Base-by-base conservation (phyloP, 53 echinoderm and acorn worm genomes). In the Paelopatides confundens region DNA sequence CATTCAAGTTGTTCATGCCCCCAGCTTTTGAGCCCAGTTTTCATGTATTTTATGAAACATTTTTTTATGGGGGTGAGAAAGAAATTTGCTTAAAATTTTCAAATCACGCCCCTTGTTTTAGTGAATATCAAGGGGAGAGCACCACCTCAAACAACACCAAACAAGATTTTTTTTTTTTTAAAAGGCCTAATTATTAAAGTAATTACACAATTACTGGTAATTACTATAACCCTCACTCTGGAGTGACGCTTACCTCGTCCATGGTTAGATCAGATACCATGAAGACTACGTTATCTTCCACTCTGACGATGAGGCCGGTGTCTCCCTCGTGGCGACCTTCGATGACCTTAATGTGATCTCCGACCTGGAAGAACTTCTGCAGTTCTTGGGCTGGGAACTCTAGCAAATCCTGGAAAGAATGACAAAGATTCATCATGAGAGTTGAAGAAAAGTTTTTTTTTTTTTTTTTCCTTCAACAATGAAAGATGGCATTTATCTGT, bases 261-360 rank as follows among this genome's bases (percentile, higher is more conserved):
- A 96, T 99, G 28, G 99, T 99, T 35, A 99, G 95, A 71, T 96
- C 99, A 6, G 99, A 99, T 86, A 99, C 95, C 69, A 99, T 79
- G 50, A 95, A 94, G 30, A 92, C 99, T 51, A 99, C 82, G n/a
- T 95, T 99, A 3, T 99, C 99, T 37, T 96, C 99, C 14, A 99
- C 99, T 49, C 99, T 92, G 12, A 99, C 95, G 11, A 99, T 93
- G 29, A 99, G 88, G 6, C 99, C 99, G 0, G 99, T 99, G 76
- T 99, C 99, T 8, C 99, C 99, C 35, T 95, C 95, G 62, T 95
- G 95, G 9, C 99, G 94, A 14, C 99, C 99, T 31, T 92, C 89
- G 15, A 99, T 95, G 17, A 99, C 94, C 87, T 94, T 94, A 32
- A 99, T 94, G 88, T 99, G 99, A 50, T 99, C 99, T 2, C 99